Conservation (phyloP, 1,140 invertebrate genomes). For the Ooceraea biroi region DNA sequence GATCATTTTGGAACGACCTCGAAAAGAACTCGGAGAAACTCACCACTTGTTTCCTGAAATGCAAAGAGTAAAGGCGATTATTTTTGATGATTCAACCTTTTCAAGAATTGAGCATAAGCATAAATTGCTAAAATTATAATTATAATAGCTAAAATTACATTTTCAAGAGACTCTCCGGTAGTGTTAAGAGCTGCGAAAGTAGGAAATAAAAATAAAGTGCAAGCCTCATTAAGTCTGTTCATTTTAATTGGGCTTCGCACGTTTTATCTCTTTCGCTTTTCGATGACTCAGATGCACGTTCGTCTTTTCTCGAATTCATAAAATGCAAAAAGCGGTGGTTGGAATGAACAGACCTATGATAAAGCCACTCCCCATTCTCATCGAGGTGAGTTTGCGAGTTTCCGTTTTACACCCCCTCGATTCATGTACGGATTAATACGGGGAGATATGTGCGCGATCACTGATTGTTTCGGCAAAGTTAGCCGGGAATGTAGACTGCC, state of each 20-base stretch:
- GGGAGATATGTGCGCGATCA: constrained; percentile 10
- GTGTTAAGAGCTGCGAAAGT: neutral
- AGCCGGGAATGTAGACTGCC: constrained; percentile 7
- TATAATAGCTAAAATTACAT: too few relatives aligned
- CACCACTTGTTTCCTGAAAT: neutral
- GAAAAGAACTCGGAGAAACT: neutral
- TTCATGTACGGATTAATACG: neutral
- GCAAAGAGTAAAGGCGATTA: neutral
- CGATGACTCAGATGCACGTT: neutral
- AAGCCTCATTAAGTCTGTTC: neutral
- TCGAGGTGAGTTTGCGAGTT: neutral
- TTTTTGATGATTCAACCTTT: neutral
- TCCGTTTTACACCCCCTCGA: neutral
- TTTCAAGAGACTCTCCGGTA: neutral
- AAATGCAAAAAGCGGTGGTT: neutral
- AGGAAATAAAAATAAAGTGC: neutral
- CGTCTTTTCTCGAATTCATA: neutral
- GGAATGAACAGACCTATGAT: neutral
- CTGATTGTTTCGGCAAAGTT: constrained; percentile 20
- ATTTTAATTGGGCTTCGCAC: neutral
- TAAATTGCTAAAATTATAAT: too few relatives aligned
- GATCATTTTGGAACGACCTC: neutral
- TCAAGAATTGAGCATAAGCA: neutral
- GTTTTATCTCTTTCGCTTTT: neutral
- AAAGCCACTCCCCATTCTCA: neutral